Percentiles rank a stretch among this genome's conserved stretches.
phyloP scores from a whole-genome alignment of 2,113 vertebrate species.

The Paramormyrops kingsleyae region DNA sequence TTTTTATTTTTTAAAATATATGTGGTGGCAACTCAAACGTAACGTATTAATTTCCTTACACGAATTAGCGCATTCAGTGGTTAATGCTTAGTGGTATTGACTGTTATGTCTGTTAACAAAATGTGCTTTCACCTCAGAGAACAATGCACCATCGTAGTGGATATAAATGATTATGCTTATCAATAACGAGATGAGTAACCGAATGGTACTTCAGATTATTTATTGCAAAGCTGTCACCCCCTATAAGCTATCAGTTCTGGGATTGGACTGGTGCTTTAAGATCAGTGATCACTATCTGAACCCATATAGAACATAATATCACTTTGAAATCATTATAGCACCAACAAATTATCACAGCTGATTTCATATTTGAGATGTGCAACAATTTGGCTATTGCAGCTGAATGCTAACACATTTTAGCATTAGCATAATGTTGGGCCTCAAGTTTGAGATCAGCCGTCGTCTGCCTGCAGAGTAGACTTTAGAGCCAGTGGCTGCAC shows the following conservation, averaged over 20 bases:
- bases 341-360: neutral
- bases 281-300: neutral
- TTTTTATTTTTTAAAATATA: neutral
- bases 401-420: neutral
- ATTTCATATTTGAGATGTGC: neutral
- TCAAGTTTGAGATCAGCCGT: neutral
- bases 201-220: slow-evolving; percentile 9
- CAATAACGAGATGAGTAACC: neutral
- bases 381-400: neutral
- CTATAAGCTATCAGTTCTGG: slow-evolving; percentile 13
- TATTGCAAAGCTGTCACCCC: slow-evolving; percentile 16
- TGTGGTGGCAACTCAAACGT: neutral
- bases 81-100: slow-evolving; percentile 7
- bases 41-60: neutral
- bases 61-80: neutral
- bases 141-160: neutral
- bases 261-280: neutral
- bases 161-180: neutral
- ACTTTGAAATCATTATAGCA: neutral
- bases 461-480: neutral
- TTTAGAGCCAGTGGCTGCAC: neutral
- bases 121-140: slow-evolving; percentile 6
- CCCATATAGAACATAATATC: neutral
- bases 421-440: neutral
- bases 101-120: slow-evolving; percentile 4